Conservation (phyloP, 2,113 vertebrate genomes). For the Atlantisia rogersi region DNA sequence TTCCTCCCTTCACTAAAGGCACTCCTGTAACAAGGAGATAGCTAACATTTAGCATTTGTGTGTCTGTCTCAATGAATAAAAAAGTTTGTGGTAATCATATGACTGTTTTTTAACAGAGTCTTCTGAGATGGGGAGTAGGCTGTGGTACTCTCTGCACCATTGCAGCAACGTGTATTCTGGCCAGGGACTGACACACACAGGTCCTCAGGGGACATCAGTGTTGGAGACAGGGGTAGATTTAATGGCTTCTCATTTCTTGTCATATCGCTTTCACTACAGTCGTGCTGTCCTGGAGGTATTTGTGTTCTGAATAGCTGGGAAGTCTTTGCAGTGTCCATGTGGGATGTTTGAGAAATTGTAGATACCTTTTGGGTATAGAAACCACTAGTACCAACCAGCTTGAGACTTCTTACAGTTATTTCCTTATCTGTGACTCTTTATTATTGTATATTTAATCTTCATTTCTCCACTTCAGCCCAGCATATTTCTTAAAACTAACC, state of each 20-base stretch:
- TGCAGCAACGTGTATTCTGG: not conserved
- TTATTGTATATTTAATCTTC: not conserved
- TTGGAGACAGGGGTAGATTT: not conserved
- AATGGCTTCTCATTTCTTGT: not conserved
- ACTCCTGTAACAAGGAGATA: not conserved
- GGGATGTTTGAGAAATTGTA: not conserved
- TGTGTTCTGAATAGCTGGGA: not conserved
- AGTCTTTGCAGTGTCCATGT: not conserved
- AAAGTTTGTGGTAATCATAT: not conserved
- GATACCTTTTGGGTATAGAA: not conserved
- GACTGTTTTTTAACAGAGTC: not conserved
- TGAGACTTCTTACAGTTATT: not conserved
- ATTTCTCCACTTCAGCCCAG: not conserved
- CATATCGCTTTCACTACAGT: not conserved
- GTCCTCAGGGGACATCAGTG: not conserved
- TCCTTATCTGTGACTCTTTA: not conserved
- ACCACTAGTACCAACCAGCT: not conserved
- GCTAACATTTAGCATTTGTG: not conserved
- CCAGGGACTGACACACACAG: not conserved
- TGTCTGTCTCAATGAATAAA: not conserved
- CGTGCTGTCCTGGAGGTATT: not conserved
- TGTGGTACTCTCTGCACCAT: not conserved
- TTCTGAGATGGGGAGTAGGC: not conserved
- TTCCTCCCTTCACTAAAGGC: not conserved
- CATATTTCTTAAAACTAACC: not conserved